Percentiles rank a stretch among this genome's conserved stretches.
Evolutionary conservation across 2,113 vertebrate genomes (phyloP).

Genomic region (Boulengeromyrus knoepffleri): DNA sequence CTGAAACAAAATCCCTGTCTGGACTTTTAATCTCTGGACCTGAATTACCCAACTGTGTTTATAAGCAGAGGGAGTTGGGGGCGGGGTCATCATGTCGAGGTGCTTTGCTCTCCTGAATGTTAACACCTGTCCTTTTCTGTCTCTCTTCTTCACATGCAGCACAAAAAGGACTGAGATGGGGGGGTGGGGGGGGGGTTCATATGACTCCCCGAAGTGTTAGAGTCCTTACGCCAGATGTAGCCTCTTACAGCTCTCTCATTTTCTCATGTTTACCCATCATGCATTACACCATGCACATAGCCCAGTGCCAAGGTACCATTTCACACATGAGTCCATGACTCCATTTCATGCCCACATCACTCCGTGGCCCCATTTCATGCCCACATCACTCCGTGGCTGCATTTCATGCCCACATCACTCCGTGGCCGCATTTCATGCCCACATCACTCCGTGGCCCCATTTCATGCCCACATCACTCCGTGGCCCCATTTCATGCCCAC

Average conservation of each 20-base stretch:
- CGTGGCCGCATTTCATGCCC: not conserved
- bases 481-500: too few species aligned
- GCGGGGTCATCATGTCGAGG: not conserved
- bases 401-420: too few species aligned
- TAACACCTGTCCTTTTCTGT: slow-evolving; percentile 61
- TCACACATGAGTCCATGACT: not conserved
- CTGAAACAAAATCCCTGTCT: too few species aligned
- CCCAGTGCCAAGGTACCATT: not conserved
- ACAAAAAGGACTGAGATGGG: slow-evolving; percentile 69
- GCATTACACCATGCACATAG: not conserved
- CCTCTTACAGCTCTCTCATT: not conserved
- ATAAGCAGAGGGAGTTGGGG: not conserved
- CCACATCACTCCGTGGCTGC: too few species aligned
- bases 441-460: not conserved
- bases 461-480: not conserved
- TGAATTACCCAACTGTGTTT: not conserved
- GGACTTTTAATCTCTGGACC: too few species aligned
- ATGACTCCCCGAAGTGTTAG: not conserved
- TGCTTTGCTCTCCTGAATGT: slow-evolving; percentile 24
- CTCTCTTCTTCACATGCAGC: slow-evolving; percentile 69
- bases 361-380: not conserved
- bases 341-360: not conserved
- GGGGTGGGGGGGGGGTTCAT: not conserved
- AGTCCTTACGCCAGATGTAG: not conserved
- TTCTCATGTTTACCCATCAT: not conserved